These are phyloP conservation scores for Formica exsecta DNA, from an alignment of 1,140 invertebrate genomes.

Conservation along the genomic window DNA sequence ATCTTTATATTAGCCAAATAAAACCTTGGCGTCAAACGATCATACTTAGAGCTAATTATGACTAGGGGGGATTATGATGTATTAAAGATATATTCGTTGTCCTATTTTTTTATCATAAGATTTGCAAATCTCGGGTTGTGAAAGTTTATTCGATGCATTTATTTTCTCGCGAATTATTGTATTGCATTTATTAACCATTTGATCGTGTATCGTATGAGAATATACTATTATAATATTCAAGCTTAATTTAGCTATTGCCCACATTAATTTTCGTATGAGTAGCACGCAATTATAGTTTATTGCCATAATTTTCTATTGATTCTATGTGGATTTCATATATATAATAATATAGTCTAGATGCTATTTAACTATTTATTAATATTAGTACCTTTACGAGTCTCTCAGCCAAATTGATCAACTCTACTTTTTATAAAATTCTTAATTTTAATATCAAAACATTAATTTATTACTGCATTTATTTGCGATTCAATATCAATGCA, in stretches of 20 bases:
- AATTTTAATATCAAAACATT: too few species aligned
- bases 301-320: conserved; percentile 32
- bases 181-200: not conserved
- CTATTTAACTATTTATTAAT: not conserved
- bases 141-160: not conserved
- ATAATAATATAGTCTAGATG: not conserved
- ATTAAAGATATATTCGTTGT: not conserved
- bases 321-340: not conserved
- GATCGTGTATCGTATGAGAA: not conserved
- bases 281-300: not conserved
- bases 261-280: conserved; percentile 6
- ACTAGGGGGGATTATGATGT: too few species aligned
- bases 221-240: not conserved
- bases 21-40: not conserved
- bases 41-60: conserved; percentile 11
- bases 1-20: conserved; percentile 36
- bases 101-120: not conserved
- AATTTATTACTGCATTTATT: not conserved
- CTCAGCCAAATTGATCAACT: too few species aligned
- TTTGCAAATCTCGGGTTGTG: not conserved
- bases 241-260: conserved; percentile 5
- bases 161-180: not conserved
- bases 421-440: too few species aligned
- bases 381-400: not conserved
- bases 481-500: not conserved